A percentile compares a stretch with the other conserved stretches of the same genome.
Conservation (phyloP, 2,888 invertebrate genomes). For the Orthosia gothica region DNA sequence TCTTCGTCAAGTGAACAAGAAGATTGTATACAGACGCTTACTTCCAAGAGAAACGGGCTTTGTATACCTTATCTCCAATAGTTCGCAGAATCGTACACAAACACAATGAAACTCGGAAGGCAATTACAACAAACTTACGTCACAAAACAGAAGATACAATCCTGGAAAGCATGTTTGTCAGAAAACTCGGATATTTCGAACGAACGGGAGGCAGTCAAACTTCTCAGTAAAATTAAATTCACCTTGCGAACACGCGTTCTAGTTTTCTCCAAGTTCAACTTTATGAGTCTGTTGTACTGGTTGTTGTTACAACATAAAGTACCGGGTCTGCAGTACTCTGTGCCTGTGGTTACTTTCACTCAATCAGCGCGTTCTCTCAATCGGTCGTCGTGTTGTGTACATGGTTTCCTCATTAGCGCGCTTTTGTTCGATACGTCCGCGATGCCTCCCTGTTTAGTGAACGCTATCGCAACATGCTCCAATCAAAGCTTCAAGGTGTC, state of each 20-base stretch:
- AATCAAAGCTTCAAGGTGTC: constrained; percentile 83
- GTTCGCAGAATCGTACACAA: constrained; percentile 18
- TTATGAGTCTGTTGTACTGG: constrained; percentile 58
- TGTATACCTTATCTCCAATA: constrained; percentile 28
- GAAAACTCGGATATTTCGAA: constrained; percentile 47
- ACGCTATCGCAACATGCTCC: constrained; percentile 74
- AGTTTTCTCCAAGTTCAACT: constrained; percentile 74
- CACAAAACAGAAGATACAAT: constrained; percentile 31
- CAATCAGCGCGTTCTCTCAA: constrained; percentile 80
- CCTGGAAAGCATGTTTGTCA: constrained; percentile 24
- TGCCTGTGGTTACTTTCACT: constrained; percentile 84
- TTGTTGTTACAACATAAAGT: constrained; percentile 54
- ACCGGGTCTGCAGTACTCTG: constrained; percentile 67
- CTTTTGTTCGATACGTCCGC: constrained; percentile 83
- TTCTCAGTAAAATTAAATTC: constrained; percentile 64
- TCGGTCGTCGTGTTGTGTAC: constrained; percentile 76
- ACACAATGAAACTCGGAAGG: constrained; percentile 29
- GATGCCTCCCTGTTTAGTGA: constrained; percentile 69
- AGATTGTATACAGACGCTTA: not conserved
- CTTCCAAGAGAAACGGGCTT: constrained; percentile 26
- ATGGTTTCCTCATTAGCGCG: constrained; percentile 89
- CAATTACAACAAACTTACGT: constrained; percentile 49
- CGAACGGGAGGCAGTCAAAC: constrained; percentile 51
- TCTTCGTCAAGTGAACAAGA: constrained; percentile 30
- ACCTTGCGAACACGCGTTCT: constrained; percentile 55